A percentile compares a stretch with the other conserved stretches of the same genome.
Conservation (phyloP, 1,140 invertebrate species). For the Galleria mellonella region DNA sequence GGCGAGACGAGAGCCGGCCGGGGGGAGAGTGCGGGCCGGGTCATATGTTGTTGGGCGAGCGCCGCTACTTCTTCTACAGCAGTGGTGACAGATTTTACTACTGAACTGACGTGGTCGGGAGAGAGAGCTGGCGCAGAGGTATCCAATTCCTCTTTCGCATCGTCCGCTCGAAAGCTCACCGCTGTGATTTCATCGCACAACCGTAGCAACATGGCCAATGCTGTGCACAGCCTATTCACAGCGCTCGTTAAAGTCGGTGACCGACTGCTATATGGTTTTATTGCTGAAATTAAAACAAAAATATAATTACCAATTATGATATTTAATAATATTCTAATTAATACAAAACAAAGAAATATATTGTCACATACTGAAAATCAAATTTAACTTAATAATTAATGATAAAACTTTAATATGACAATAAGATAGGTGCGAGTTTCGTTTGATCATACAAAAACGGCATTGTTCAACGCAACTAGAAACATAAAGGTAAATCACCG, state of each 20-base stretch:
- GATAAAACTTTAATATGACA: no score
- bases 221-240: constrained; percentile 90
- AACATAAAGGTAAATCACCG: no score
- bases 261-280: constrained; percentile 67
- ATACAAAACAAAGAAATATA: no score
- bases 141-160: constrained; percentile 55
- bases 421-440: neutral
- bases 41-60: constrained; percentile 61
- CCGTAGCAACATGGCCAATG: constrained; percentile 89
- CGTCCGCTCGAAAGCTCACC: constrained; percentile 80
- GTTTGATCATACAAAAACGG: no score
- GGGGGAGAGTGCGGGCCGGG: constrained; percentile 55
- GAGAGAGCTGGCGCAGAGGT: constrained; percentile 41
- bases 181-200: constrained; percentile 87
- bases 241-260: constrained; percentile 77
- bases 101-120: constrained; percentile 83
- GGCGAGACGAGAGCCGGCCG: constrained; percentile 57
- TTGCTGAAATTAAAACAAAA: constrained; percentile 42
- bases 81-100: constrained; percentile 85
- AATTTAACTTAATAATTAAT: no score
- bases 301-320: no score
- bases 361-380: no score
- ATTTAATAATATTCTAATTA: no score
- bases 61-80: constrained; percentile 81
- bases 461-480: no score